Base-by-base conservation (phyloP, 1,140 invertebrate genomes). In the Riptortus pedestris region DNA sequence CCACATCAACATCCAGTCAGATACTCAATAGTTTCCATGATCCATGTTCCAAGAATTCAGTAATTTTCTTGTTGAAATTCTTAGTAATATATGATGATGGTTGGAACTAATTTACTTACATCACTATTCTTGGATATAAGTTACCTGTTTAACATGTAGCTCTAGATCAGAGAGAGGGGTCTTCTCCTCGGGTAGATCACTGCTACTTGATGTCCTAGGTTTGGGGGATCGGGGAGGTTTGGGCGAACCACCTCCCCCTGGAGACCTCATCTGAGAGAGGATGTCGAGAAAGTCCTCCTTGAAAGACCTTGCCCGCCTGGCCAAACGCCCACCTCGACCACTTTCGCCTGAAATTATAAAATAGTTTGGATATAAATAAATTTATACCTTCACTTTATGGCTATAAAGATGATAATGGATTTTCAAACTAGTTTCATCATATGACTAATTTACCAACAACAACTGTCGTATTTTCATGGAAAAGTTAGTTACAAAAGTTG, bases 231-330 rank as follows among this genome's bases (percentile, higher is more conserved):
- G 69, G 65, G 27, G 69, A 52, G 66, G 59, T 28, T 59, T 59
- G 31, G 68, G 69, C 11, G 67, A 55, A 9, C 68, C 69, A 1
- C 63, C 65, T 7, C 65, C 65, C 4, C 73, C 73, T 11, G 86
- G 86, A 60, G 85, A 86, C 66, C 88, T 82, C 83, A 92, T 91
- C 74, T 90, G 85, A 62, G 85, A 88, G 70, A 93, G 82, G 75
- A 88, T 90, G 73, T 90, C 90, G 71, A 92, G 79, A 70, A 93
- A 84, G 76, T 92, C 90, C 80, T 93, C 89, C 75, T 93, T 93
- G 76, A 93, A 93, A 67, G 89, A 91, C 67, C 89, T 82, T 48
- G 90, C 90, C 62, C 90, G 80, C 64, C 87, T 79, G 43, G 89
- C 88, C 74, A 92, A 79, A 74, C 89, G 90, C 63, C 85, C 87